Conservation (phyloP, 2,888 invertebrate genomes). For the Drosophila cognata region DNA sequence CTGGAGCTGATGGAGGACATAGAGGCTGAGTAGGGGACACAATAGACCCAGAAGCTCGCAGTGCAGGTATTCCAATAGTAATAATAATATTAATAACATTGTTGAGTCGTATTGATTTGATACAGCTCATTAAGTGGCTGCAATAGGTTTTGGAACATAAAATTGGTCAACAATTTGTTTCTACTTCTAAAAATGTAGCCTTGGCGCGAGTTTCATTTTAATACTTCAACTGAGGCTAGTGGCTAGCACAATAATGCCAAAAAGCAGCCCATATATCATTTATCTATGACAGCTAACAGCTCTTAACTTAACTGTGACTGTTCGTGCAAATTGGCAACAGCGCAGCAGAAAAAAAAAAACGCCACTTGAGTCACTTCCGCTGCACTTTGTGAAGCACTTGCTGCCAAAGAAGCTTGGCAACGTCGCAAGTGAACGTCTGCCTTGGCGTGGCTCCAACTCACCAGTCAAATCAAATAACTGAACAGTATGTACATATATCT, state of each 20-base stretch:
- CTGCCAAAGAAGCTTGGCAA: conserved; percentile 61
- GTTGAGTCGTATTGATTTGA: not conserved
- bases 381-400: conserved; percentile 68
- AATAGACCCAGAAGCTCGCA: too few species aligned
- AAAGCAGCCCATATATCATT: conserved; percentile 55
- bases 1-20: too few species aligned
- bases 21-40: too few species aligned
- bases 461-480: conserved; percentile 17
- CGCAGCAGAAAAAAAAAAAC: conserved; percentile 29
- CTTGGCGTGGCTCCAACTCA: conserved; percentile 42
- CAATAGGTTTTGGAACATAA: conserved; percentile 1
- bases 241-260: conserved; percentile 10
- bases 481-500: conserved; percentile 6
- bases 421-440: conserved; percentile 72
- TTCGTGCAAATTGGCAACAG: conserved; percentile 46
- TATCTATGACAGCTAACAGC: conserved; percentile 48
- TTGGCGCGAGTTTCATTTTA: conserved; percentile 28
- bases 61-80: too few species aligned
- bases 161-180: not conserved
- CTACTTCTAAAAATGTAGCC: conserved; percentile 15
- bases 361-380: conserved; percentile 69
- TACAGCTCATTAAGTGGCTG: not conserved
- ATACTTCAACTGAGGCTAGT: conserved; percentile 11
- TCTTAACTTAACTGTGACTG: conserved; percentile 3
- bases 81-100: too few species aligned